phyloP scores from a whole-genome alignment of 92 coral and sea anemone genomes.

The Bergia puertoricense region DNA sequence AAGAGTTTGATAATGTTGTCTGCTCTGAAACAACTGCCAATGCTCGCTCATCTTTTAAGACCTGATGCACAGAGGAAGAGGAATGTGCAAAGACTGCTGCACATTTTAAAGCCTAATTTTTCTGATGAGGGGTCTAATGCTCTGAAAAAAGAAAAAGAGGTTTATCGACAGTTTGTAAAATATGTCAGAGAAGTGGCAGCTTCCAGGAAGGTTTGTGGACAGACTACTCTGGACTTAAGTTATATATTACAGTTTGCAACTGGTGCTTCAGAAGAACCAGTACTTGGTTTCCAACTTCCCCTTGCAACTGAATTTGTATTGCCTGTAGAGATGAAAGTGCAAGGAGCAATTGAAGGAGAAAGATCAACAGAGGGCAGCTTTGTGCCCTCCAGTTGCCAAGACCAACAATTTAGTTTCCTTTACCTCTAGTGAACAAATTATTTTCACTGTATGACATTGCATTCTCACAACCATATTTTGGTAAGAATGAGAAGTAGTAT shows the following conservation, averaged over 20 bases:
- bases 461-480: constrained; percentile 56
- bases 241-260: constrained; percentile 58
- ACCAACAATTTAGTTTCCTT: constrained; percentile 36
- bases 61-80: constrained; percentile 54
- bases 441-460: constrained; percentile 44
- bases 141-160: constrained; percentile 55
- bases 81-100: constrained; percentile 54
- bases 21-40: constrained; percentile 58
- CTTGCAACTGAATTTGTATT: constrained; percentile 31
- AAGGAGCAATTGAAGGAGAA: constrained; percentile 31
- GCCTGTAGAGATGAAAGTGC: constrained; percentile 51
- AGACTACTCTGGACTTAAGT: constrained; percentile 48
- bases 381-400: constrained; percentile 54
- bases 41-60: constrained; percentile 51
- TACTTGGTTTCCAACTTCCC: not conserved
- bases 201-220: constrained; percentile 60
- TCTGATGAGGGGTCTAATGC: constrained; percentile 68
- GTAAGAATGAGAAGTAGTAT: constrained; percentile 3
- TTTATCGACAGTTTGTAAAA: constrained; percentile 56
- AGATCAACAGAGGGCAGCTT: constrained; percentile 47
- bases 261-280: constrained; percentile 19
- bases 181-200: constrained; percentile 69
- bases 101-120: constrained; percentile 61
- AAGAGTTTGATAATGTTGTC: constrained; percentile 58
- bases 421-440: constrained; percentile 48